Evolutionary conservation across 1,140 invertebrate genomes (phyloP).

Genomic region (Watersipora subatra): DNA sequence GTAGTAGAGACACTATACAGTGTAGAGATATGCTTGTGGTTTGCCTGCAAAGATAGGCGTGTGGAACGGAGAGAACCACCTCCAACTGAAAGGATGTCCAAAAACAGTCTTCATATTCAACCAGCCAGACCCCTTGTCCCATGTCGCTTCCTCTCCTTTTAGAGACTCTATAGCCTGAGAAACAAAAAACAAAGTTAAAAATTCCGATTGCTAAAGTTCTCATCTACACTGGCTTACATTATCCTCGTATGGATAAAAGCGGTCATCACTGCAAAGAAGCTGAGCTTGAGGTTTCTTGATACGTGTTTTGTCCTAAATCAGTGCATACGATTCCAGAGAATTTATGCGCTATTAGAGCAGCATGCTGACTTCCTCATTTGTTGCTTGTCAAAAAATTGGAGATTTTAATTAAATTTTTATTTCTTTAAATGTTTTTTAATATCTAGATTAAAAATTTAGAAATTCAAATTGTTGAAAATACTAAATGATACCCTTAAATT

Average conservation of each 20-base stretch:
- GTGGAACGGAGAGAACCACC: conserved; percentile 83
- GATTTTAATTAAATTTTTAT: too few species aligned
- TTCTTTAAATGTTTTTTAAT: too few species aligned
- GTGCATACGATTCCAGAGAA: not conserved
- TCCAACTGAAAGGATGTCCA: conserved; percentile 68
- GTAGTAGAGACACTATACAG: too few species aligned
- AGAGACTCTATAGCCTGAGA: conserved; percentile 79
- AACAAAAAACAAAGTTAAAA: conserved; percentile 8
- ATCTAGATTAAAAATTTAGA: too few species aligned
- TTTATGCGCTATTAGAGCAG: not conserved
- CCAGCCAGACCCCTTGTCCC: conserved; percentile 79
- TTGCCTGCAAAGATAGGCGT: conserved; percentile 17
- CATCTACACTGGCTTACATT: too few species aligned
- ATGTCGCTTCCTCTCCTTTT: conserved; percentile 79
- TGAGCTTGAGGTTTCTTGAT: not conserved
- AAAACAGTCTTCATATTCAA: conserved; percentile 88
- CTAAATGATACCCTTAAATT: too few species aligned
- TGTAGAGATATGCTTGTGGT: conserved; percentile 15
- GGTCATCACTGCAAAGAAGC: not conserved
- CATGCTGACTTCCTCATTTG: too few species aligned
- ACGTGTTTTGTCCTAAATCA: not conserved
- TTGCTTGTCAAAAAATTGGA: too few species aligned
- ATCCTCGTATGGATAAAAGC: too few species aligned
- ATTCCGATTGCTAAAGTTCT: not conserved
- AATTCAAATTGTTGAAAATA: too few species aligned